Evolutionary conservation across 1,140 invertebrate species (phyloP), one percentile per base, ranked within the genome.

Genomic region (Telenomus remus): DNA sequence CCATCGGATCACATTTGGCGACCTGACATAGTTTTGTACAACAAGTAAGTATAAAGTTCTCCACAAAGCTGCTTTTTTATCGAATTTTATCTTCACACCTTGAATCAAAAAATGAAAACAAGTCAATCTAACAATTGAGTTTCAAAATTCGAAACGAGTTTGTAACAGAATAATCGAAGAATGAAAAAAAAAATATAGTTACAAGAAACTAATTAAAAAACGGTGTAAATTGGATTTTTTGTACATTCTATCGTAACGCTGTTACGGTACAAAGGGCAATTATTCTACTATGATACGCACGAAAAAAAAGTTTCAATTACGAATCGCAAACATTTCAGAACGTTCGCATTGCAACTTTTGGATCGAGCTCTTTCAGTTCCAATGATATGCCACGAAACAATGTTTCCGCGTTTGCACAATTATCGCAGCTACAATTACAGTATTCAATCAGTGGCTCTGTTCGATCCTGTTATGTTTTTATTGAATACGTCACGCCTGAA

Each of bases 1-100:
- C 97, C 97, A 53, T 96, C 95, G 44, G 96, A 97, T 88, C 94
- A 97, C 87, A 98, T 98, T 80, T 98, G 97, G 96, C 90, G 95
- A 75, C 97, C 96, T 13, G 97, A 98, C 89, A 97, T 98, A 86
- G 96, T 98, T 50, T 92, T 98, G 46, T 98, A 97, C 86, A 97
- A 97, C 90, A 97, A 98, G 96, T 97, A 91, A 93, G 94, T 91
- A 27, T 27, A 27, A 27, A 27, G 19, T 27, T 27, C 19, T 27
- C 19, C 19, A 27, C 19, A 27, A 27, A 27, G 19, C 19, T 27
- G 1, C 19, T 27, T 27, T 27, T 27, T 27, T 27, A 27, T 6
- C 19, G 6, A 27, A 27, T 27, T 27, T 27, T 27, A 27, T 6
- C 1, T 6, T 27, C 19, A 27, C 19, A 6, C 19, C 19, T 27